A percentile compares a stretch with the other conserved stretches of the same genome.
phyloP scores from a whole-genome alignment of 2,888 invertebrate genomes.

The Cryptocephalus primarius region DNA sequence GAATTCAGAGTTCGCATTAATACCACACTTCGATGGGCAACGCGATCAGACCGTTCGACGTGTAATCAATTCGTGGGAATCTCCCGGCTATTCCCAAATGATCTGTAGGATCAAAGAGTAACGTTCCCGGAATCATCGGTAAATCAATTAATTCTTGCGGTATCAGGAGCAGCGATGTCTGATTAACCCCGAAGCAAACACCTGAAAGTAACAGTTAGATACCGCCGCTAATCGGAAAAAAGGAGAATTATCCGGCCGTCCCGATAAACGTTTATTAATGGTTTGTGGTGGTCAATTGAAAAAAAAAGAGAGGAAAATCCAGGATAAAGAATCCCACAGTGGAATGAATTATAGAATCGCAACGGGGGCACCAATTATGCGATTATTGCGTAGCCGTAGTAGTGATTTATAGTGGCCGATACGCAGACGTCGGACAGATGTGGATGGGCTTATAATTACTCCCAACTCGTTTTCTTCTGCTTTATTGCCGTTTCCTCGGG shows the following conservation, averaged over 20 bases:
- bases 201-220: too few species aligned
- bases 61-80: not conserved
- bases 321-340: conserved; percentile 1
- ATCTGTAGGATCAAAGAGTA: too few species aligned
- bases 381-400: conserved; percentile 18
- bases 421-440: conserved; percentile 12
- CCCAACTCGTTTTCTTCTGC: conserved; percentile 9
- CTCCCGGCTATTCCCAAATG: too few species aligned
- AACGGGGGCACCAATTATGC: conserved; percentile 19
- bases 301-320: conserved; percentile 1
- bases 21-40: too few species aligned
- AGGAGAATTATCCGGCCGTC: conserved; percentile 2
- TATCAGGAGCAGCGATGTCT: too few species aligned
- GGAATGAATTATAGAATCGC: conserved; percentile 17
- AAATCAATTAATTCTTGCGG: too few species aligned
- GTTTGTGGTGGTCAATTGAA: conserved; percentile 5
- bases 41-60: too few species aligned
- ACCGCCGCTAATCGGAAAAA: conserved; percentile 1
- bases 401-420: conserved; percentile 17
- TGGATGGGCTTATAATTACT: conserved; percentile 16
- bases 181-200: too few species aligned
- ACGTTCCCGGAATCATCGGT: too few species aligned
- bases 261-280: conserved; percentile 2
- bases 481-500: not conserved
- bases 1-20: too few species aligned